phyloP scores from a whole-genome alignment of 2,797 vertebrate genomes.

The Propithecus deckenii region DNA sequence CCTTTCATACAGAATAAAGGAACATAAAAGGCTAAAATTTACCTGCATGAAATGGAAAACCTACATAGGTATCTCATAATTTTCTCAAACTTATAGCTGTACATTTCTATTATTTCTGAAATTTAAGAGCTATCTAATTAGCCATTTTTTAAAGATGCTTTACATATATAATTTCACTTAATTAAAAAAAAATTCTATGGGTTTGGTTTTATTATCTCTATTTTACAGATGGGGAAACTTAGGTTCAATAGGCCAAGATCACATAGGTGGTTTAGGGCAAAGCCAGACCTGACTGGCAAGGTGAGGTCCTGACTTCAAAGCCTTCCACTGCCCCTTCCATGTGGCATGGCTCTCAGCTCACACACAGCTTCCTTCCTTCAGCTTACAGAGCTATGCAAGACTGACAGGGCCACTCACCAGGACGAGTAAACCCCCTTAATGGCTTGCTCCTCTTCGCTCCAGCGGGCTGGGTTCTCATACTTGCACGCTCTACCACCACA shows the following conservation, averaged over 20 bases:
- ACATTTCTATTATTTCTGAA: slow-evolving; percentile 24
- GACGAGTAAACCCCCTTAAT: slow-evolving; percentile 96
- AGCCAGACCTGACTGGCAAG: not conserved
- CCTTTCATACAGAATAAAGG: not conserved
- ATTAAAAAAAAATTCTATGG: not conserved
- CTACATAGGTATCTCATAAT: not conserved
- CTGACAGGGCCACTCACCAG: slow-evolving; percentile 86
- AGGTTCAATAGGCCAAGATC: not conserved
- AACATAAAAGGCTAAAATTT: not conserved
- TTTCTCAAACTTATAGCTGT: not conserved
- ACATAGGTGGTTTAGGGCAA: not conserved
- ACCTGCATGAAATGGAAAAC: not conserved
- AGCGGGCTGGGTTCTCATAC: slow-evolving; percentile 97
- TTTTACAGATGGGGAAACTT: not conserved
- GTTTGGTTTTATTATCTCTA: not conserved
- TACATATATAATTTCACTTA: not conserved
- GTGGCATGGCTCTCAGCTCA: not conserved
- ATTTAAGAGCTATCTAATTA: slow-evolving; percentile 6
- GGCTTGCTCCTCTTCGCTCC: slow-evolving; percentile 95
- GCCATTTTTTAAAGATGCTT: not conserved
- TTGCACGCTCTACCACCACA: slow-evolving; percentile 97
- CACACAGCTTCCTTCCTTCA: not conserved
- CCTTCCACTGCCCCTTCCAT: not conserved
- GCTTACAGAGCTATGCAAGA: not conserved
- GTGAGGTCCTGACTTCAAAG: not conserved